Evolutionary conservation across 2,888 invertebrate genomes (phyloP), one percentile per base, ranked within the genome.

Genomic region (Andrena fulva): DNA sequence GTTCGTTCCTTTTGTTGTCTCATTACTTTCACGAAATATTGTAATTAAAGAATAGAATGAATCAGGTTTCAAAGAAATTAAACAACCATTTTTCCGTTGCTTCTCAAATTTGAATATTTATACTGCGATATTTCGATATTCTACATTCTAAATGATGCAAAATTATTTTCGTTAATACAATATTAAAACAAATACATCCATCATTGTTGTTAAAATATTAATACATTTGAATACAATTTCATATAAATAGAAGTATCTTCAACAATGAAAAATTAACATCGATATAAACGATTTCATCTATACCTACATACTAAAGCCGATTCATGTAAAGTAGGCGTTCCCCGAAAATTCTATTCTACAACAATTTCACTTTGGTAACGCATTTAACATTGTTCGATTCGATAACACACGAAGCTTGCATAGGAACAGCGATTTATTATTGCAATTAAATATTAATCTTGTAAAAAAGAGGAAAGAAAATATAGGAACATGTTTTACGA

Each of bases 351-450:
- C 52, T 52, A 20, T 20, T n/a, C 16, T 52, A 52, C 20, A 52
- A 52, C 52, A 20, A 52, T 56, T 56, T 24, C 6, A 31, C 2
- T 33, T 68, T 24, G 12, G 20, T n/a, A 54, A 2, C 2, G n/a
- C 3, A 20, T 68, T 1, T 42, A 42, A 42, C 42, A 42, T 42
- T 42, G 1, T 42, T 42, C n/a, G 29, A 42, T 35, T 27, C 42
- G 27, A 8, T 20, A 67, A 64, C 16, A 64, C 16, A n/a, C 12
- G 20, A 60, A 67, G 56, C 24, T 64, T 72, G 24, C 79, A 75
- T 87, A 87, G 86, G 85, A 87, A 87, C 85, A 60, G 80, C 76
- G 79, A 82, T 73, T 79, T 77, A 50, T 80, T 77, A 82, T 87
- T 86, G 76, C 77, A 80, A 24, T 78, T 80, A 68, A 20, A 35